Conservation (phyloP, 2,113 vertebrate species). For the Cephalopterus ornatus region DNA sequence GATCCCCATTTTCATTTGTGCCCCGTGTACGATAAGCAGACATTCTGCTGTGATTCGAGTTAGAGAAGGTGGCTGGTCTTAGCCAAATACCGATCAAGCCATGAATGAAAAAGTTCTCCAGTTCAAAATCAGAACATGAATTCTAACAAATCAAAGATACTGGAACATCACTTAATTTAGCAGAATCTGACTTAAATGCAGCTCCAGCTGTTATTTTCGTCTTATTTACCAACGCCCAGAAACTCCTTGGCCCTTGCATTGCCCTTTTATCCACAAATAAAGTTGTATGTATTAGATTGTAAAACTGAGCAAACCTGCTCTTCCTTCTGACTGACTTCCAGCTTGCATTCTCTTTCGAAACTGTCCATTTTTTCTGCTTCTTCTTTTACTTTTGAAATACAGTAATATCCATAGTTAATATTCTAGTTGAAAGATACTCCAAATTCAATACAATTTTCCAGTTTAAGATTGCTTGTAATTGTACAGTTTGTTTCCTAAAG, state of each 20-base stretch:
- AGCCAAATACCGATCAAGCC: not conserved
- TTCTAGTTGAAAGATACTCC: not conserved
- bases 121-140: not conserved
- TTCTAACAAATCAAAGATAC: not conserved
- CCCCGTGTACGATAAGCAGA: not conserved
- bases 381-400: slow-evolving; percentile 82
- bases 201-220: not conserved
- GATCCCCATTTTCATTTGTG: not conserved
- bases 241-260: not conserved
- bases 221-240: not conserved
- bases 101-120: not conserved
- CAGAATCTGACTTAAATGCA: not conserved
- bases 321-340: slow-evolving; percentile 79
- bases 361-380: slow-evolving; percentile 77
- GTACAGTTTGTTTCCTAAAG: not conserved
- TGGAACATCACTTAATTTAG: not conserved
- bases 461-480: not conserved
- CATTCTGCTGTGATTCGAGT: not conserved
- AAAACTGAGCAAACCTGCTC: slow-evolving; percentile 78
- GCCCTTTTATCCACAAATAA: not conserved
- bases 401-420: not conserved
- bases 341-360: slow-evolving; percentile 76
- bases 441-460: not conserved
- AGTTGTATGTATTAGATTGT: not conserved
- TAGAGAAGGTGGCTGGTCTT: not conserved